Evolutionary conservation across 2,888 invertebrate genomes (phyloP), one percentile per base, ranked within the genome.

Genomic region (Stenichneumon culpator): DNA sequence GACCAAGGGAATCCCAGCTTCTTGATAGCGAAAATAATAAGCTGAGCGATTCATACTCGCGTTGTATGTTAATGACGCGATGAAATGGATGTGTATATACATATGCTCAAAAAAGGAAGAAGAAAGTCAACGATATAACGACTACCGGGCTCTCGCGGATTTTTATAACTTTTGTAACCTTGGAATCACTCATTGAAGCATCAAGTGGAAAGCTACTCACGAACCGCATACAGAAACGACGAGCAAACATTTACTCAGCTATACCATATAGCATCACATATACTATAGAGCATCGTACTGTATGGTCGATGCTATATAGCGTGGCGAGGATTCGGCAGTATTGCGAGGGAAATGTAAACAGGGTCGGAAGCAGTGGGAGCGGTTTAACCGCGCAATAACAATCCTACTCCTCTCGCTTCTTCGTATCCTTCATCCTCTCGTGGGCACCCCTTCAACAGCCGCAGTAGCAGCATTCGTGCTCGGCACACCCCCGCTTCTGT

Each of bases 321-420:
- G 54, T 28, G 28, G 36, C 11, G 39, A 77, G 67, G 67, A 77
- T 77, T 67, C 67, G 36, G 54, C 39, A 47, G 44, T 57, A 67
- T 77, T 67, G 70, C 63, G 68, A 47, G 75, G 52, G 63, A 70
- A 65, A 77, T 70, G 4, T 47, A 70, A 79, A 70, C 70, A 50
- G 50, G 70, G 50, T 63, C 70, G 79, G 16, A 39, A 60, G 77
- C 69, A 72, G 65, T 67, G 83, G 88, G 88, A 78, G 87, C 80
- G 88, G 87, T 84, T 88, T 90, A 90, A 90, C 90, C 91, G 89
- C 91, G 90, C 91, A 91, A 91, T 91, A 91, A 91, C 89, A 88
- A 89, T 89, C 90, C 90, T 89, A 87, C 82, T 86, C 82, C 83
- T 65, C 67, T 44, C 36, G 63, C 69, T 70, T 67, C 63, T 63